Evolutionary conservation across 1,140 invertebrate species (phyloP).

Genomic region (Cotesia vestalis): DNA sequence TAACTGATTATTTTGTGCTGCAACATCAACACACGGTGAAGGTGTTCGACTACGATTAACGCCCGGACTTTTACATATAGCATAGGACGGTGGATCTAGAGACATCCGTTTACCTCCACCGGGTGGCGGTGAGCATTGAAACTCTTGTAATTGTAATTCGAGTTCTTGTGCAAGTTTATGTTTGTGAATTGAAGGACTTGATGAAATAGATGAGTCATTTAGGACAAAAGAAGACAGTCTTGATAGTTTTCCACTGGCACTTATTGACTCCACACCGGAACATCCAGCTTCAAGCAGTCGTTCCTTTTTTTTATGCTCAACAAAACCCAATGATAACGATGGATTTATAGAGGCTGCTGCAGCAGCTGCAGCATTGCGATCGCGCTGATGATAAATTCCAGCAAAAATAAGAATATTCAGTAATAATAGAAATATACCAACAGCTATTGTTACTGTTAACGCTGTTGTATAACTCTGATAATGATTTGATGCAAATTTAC

Average conservation of each 20-base stretch:
- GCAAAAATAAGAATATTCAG: constrained; percentile 94
- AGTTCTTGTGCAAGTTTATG: constrained; percentile 75
- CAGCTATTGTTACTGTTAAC: constrained; percentile 90
- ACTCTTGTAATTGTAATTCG: constrained; percentile 73
- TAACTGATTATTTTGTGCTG: constrained; percentile 66
- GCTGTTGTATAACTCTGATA: constrained; percentile 90
- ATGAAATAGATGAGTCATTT: constrained; percentile 53
- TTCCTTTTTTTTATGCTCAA: constrained; percentile 76
- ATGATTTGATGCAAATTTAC: constrained; percentile 79
- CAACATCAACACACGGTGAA: constrained; percentile 66
- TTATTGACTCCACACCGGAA: constrained; percentile 68
- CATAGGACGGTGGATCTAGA: constrained; percentile 63
- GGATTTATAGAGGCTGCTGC: constrained; percentile 47
- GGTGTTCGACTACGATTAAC: constrained; percentile 57
- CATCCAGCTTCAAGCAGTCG: constrained; percentile 77
- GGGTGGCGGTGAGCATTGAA: constrained; percentile 70
- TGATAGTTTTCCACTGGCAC: constrained; percentile 69
- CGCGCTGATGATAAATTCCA: constrained; percentile 91
- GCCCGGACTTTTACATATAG: constrained; percentile 65
- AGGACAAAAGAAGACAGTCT: constrained; percentile 64
- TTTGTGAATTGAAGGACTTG: constrained; percentile 68
- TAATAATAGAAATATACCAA: constrained; percentile 87
- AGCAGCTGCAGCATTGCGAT: constrained; percentile 65
- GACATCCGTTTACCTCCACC: constrained; percentile 63
- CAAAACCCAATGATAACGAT: constrained; percentile 48